Conservation (phyloP, 2,797 vertebrate species). For the Propithecus deckenii region DNA sequence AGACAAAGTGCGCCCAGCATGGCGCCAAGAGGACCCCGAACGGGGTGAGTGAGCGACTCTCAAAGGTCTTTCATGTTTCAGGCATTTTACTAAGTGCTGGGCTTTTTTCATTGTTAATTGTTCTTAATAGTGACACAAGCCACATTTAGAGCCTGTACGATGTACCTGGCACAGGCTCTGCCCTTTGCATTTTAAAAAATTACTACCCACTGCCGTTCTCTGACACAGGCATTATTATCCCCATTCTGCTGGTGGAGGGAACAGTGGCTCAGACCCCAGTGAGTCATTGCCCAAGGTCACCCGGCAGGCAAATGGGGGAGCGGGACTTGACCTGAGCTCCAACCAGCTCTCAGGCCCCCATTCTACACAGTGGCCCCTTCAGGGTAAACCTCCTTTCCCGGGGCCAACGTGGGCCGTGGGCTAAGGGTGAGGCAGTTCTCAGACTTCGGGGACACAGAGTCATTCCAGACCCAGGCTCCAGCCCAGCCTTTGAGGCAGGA, state of each 20-base stretch:
- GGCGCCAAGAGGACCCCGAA: not conserved
- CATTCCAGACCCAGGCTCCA: not conserved
- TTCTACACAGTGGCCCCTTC: fast-evolving
- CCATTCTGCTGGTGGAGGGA: not conserved
- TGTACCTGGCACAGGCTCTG: not conserved
- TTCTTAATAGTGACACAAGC: not conserved
- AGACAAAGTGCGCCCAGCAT: not conserved
- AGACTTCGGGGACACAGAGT: not conserved
- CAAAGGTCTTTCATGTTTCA: not conserved
- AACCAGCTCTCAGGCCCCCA: not conserved
- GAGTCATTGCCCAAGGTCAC: conserved; percentile 17
- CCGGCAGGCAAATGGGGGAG: fast-evolving
- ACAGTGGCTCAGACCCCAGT: not conserved
- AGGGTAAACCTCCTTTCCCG: not conserved
- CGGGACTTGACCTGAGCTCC: not conserved
- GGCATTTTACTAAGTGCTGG: not conserved
- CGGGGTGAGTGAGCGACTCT: not conserved
- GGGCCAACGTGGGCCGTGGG: not conserved
- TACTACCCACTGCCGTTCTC: not conserved
- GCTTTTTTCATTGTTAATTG: not conserved
- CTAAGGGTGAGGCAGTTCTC: not conserved
- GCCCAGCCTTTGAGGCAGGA: not conserved
- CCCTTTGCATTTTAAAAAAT: not conserved
- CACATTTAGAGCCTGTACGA: not conserved
- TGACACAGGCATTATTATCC: not conserved